A percentile compares a stretch with the other conserved stretches of the same genome.
Conservation (phyloP, 2,113 vertebrate genomes). For the Leucopsar rothschildi region DNA sequence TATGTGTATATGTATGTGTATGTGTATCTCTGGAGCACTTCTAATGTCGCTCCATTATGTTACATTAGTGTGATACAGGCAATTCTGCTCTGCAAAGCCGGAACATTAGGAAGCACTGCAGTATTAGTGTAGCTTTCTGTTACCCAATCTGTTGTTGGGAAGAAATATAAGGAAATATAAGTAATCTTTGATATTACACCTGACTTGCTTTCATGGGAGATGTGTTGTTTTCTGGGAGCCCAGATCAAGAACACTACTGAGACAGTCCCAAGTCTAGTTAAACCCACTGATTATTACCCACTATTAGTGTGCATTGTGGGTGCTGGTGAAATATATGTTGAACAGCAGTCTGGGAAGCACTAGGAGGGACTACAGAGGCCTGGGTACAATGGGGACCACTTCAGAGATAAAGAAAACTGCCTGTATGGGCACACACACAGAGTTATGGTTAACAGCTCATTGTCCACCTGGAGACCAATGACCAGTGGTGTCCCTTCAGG, state of each 20-base stretch:
- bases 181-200: neutral
- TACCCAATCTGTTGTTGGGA: neutral
- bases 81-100: neutral
- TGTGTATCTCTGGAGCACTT: neutral
- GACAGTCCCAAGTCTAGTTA: neutral
- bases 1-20: too few species aligned
- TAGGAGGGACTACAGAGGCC: neutral
- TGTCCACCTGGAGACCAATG: neutral
- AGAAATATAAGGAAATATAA: neutral
- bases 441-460: neutral
- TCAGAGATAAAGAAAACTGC: neutral
- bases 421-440: neutral
- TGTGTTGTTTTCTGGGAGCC: neutral
- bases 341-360: neutral
- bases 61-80: neutral
- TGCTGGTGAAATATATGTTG: rapidly evolving
- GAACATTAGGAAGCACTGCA: neutral
- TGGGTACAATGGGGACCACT: neutral
- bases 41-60: neutral
- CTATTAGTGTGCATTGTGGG: neutral
- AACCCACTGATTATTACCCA: neutral
- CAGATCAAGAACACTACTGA: neutral
- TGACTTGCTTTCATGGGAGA: neutral
- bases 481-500: neutral
- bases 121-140: neutral